Base-by-base conservation (phyloP, 2,888 invertebrate species). In the Dryocosmus kuriphilus region DNA sequence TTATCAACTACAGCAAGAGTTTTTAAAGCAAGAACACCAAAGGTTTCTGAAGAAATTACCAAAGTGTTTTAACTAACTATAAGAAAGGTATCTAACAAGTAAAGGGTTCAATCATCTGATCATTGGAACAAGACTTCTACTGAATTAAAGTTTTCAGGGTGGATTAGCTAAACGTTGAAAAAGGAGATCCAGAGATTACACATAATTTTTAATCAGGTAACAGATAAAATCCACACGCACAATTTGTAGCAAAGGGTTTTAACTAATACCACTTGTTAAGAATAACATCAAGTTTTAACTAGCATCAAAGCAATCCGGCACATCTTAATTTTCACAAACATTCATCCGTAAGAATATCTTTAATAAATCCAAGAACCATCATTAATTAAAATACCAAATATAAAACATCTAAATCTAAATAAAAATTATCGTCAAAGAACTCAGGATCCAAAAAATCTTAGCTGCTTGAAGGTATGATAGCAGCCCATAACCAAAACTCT, bases 401-500 rank as follows among this genome's bases (percentile, higher is more conserved):
- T 41, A 22, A 22, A n/a, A 55, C 11, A 22, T n/a, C 55, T 22
- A 55, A 22, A 22, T 22, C 4, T 22, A 55, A 22, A 55, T 55
- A 22, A 55, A 22, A 22, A 22, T 2, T 51, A 8, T 19, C n/a
- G n/a, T 51, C 22, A 7, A 55, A 55, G 22, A 55, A 22, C 22
- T 22, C 55, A 19, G 55, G 9, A 22, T 22, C 4, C 2, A 5
- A 27, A 9, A 46, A n/a, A 27, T 14, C 35, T 19, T n/a, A n/a
- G 46, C 30, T 32, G 32, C n/a, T 22, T 14, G 16, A 51, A 71
- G 71, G 46, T 32, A 90, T 90, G 90, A 88, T 90, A 83, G 87
- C 86, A 32, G 86, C 88, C 78, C 86, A 86, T 32, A 86, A 86
- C 80, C 87, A 86, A 77, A 83, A 81, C 62, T 80, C 85, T 81